Percentiles rank a stretch among this genome's conserved stretches.
These are phyloP conservation scores for Pionites leucogaster DNA, from an alignment of 2,113 vertebrate species.

Conservation along the genomic window DNA sequence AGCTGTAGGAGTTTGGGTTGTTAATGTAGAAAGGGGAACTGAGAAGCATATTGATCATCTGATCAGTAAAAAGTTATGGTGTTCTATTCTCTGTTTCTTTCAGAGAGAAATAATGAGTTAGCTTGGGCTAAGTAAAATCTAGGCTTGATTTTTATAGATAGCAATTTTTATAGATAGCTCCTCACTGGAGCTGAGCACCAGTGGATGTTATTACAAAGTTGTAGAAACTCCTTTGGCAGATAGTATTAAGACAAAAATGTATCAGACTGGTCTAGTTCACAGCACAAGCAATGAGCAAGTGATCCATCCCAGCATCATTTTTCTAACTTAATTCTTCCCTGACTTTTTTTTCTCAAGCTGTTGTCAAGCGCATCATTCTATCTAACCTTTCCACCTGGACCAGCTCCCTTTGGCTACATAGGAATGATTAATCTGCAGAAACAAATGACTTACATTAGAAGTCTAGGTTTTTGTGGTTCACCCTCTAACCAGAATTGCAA, in stretches of 20 bases:
- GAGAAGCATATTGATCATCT: not conserved
- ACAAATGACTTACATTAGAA: not conserved
- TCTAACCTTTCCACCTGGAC: not conserved
- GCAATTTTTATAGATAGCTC: not conserved
- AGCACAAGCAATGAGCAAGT: not conserved
- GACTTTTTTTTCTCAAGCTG: not conserved
- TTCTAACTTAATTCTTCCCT: not conserved
- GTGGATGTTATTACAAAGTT: not conserved
- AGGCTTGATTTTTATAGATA: not conserved
- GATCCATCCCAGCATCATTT: not conserved
- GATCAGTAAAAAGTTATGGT: not conserved
- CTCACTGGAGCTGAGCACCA: not conserved
- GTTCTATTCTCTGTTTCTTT: not conserved
- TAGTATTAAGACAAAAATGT: rapidly evolving
- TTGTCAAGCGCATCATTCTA: not conserved
- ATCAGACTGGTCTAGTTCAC: not conserved
- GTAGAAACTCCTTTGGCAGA: not conserved
- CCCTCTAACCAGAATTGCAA: not conserved
- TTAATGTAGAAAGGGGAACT: not conserved
- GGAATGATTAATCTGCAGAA: not conserved
- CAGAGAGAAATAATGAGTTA: not conserved
- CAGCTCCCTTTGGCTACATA: not conserved
- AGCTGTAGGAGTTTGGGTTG: not conserved
- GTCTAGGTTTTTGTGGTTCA: not conserved
- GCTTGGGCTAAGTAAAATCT: not conserved